A percentile compares a stretch with the other conserved stretches of the same genome.
These are phyloP conservation scores for Ernsta delagoae DNA, from an alignment of 2,888 invertebrate species.

Conservation along the genomic window DNA sequence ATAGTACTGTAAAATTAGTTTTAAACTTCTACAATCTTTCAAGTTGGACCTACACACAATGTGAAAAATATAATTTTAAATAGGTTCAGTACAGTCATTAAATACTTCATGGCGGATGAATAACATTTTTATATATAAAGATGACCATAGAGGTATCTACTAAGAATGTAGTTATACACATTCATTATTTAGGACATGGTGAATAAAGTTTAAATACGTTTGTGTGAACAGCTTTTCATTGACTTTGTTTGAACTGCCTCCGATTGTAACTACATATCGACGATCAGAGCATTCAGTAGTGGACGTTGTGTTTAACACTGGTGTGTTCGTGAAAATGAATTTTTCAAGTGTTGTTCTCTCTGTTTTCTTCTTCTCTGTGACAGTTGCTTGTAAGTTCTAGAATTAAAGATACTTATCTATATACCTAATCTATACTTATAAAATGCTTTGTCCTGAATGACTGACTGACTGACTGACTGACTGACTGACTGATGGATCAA, in stretches of 20 bases:
- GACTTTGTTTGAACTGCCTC: slow-evolving; percentile 13
- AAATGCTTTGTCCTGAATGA: too few species aligned
- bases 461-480: too few species aligned
- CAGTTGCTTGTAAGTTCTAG: slow-evolving; percentile 18
- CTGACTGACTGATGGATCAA: too few species aligned
- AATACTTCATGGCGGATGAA: too few species aligned
- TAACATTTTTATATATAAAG: too few species aligned
- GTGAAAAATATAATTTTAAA: too few species aligned
- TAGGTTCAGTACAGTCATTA: too few species aligned
- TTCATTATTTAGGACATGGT: slow-evolving; percentile 19
- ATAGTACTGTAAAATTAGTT: too few species aligned
- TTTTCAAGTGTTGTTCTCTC: slow-evolving; percentile 19
- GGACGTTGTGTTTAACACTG: slow-evolving; percentile 1
- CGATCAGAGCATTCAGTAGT: slow-evolving; percentile 16
- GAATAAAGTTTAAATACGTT: slow-evolving; percentile 23
- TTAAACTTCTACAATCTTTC: too few species aligned
- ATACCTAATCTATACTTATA: too few species aligned
- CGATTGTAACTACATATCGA: slow-evolving; percentile 17
- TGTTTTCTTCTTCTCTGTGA: slow-evolving; percentile 7
- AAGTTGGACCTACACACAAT: too few species aligned
- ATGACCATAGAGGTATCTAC: too few species aligned
- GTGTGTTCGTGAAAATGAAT: slow-evolving; percentile 34
- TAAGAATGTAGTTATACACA: background rate
- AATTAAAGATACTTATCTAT: background rate
- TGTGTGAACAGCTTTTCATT: slow-evolving; percentile 32